Percentiles rank a stretch among this genome's conserved stretches.
phyloP scores from a whole-genome alignment of 2,888 invertebrate genomes.

The Lycophotia porphyrea region DNA sequence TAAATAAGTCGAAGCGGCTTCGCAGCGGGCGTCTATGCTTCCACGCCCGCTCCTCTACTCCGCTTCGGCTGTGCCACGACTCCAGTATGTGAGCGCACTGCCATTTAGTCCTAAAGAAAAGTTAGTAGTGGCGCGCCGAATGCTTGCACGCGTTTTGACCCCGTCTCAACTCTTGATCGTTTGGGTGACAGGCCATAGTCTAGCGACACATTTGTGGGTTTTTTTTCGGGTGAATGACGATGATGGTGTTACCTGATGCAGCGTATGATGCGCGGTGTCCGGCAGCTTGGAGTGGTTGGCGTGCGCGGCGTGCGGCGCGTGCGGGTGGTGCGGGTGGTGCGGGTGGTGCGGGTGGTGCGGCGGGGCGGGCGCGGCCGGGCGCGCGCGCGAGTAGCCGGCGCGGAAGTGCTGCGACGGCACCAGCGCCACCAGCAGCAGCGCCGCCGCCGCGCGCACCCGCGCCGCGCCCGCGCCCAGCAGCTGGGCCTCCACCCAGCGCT shows the following conservation, averaged over 20 bases:
- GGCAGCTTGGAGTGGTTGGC: conserved; percentile 81
- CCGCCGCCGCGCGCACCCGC: conserved; percentile 96
- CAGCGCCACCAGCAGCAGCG: conserved; percentile 96
- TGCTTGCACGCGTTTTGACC: no score
- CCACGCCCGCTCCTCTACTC: no score
- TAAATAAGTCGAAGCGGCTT: no score
- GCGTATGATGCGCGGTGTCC: conserved; percentile 89
- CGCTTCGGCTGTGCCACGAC: no score
- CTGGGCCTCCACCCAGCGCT: conserved; percentile 97
- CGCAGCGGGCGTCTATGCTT: no score
- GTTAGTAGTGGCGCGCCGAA: no score
- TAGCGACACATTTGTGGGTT: not conserved
- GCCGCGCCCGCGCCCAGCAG: conserved; percentile 96
- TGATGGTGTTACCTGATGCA: conserved; percentile 85
- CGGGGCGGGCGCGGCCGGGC: conserved; percentile 87
- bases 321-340: conserved; percentile 88
- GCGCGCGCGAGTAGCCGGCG: conserved; percentile 94
- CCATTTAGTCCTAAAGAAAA: no score
- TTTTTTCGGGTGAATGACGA: not conserved
- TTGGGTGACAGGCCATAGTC: not conserved
- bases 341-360: conserved; percentile 88
- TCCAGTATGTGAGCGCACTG: no score
- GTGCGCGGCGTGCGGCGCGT: conserved; percentile 79
- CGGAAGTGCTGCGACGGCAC: conserved; percentile 97
- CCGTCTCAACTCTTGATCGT: no score